These are phyloP conservation scores for Galeruca laticollis DNA, from an alignment of 2,888 invertebrate species.

Conservation along the genomic window DNA sequence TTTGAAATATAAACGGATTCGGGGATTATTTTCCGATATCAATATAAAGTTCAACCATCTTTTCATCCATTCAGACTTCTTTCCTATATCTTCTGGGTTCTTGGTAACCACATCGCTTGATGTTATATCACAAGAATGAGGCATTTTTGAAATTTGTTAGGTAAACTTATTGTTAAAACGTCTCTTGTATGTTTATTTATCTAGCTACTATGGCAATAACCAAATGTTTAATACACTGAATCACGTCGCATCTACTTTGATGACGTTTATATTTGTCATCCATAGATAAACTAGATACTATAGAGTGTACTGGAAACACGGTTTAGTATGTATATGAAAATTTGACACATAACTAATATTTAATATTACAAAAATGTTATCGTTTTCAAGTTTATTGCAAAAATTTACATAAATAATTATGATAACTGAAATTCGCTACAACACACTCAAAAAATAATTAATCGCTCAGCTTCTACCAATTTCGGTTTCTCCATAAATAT, in stretches of 20 bases:
- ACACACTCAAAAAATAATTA: too few species aligned
- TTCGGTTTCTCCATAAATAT: too few species aligned
- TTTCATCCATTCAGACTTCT: not conserved
- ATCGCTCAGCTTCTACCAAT: too few species aligned
- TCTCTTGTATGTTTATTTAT: not conserved
- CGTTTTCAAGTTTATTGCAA: too few species aligned
- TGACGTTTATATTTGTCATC: not conserved
- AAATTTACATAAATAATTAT: too few species aligned
- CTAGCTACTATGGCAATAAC: not conserved
- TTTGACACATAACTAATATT: too few species aligned
- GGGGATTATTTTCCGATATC: conserved; percentile 22
- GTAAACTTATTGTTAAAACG: not conserved
- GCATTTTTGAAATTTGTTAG: conserved; percentile 1
- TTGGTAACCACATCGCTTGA: not conserved
- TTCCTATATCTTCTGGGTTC: not conserved
- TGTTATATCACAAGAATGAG: not conserved
- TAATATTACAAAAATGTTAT: too few species aligned
- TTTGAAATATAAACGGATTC: conserved; percentile 40
- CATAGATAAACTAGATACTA: not conserved
- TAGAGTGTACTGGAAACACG: too few species aligned
- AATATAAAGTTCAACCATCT: not conserved
- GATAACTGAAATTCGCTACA: too few species aligned
- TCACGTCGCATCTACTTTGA: too few species aligned
- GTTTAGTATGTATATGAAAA: too few species aligned
- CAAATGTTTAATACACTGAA: not conserved